Evolutionary conservation across 2,888 invertebrate species (phyloP).

Genomic region (Drosophila meridiana): DNA sequence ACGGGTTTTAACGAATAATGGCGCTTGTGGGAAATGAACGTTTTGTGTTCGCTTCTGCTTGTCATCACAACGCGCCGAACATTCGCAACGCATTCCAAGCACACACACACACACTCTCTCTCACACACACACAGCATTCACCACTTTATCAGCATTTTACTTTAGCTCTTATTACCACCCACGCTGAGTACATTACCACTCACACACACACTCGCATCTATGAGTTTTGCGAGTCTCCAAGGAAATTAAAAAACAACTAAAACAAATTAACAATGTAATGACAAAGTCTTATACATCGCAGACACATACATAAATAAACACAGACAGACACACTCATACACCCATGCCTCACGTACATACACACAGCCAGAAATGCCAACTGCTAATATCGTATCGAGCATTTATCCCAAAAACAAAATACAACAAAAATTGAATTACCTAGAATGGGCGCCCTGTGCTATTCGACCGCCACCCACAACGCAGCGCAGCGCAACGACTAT

Average conservation of each 20-base stretch:
- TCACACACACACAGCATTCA: conserved; percentile 58
- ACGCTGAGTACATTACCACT: conserved; percentile 65
- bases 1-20: conserved; percentile 80
- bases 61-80: conserved; percentile 71
- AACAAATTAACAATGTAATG: conserved; percentile 78
- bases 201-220: conserved; percentile 46
- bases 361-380: not conserved
- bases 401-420: conserved; percentile 27
- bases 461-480: not conserved
- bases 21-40: conserved; percentile 81
- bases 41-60: conserved; percentile 80
- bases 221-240: conserved; percentile 73
- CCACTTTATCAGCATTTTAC: conserved; percentile 79
- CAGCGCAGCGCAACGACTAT: conserved; percentile 7
- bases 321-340: not conserved
- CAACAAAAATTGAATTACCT: conserved; percentile 65
- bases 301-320: conserved; percentile 7
- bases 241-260: conserved; percentile 80
- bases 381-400: conserved; percentile 56
- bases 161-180: conserved; percentile 75
- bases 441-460: conserved; percentile 31
- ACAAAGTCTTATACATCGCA: conserved; percentile 64
- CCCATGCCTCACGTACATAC: not conserved
- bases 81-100: conserved; percentile 59
- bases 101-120: conserved; percentile 52